phyloP scores from a whole-genome alignment of 2,888 invertebrate genomes.

The Orgyia antiqua region DNA sequence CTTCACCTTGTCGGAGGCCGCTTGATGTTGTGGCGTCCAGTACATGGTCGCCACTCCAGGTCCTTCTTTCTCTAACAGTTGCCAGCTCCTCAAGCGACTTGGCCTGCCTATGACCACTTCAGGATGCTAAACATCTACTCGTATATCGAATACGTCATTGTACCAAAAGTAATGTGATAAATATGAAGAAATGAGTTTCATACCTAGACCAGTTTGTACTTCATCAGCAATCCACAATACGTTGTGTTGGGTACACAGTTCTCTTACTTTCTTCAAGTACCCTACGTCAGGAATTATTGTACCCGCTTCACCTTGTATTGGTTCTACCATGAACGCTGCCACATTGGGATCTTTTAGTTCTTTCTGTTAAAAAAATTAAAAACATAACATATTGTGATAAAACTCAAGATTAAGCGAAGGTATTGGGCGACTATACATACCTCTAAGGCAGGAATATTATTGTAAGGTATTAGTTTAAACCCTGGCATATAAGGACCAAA shows the following conservation, averaged over 20 bases:
- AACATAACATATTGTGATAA: neutral
- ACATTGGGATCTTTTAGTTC: conserved; percentile 88
- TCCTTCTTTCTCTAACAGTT: no score
- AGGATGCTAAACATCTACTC: no score
- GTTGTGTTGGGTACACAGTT: conserved; percentile 92
- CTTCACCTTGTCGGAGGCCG: no score
- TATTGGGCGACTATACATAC: conserved; percentile 51
- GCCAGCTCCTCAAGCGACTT: no score
- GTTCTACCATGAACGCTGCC: conserved; percentile 98
- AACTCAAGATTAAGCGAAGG: no score
- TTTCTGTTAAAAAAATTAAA: conserved; percentile 35
- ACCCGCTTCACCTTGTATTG: conserved; percentile 98
- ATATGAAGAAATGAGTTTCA: no score
- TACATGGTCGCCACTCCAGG: no score
- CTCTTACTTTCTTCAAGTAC: conserved; percentile 88
- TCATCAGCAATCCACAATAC: conserved; percentile 97
- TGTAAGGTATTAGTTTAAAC: conserved; percentile 90
- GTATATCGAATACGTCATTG: no score
- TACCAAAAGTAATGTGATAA: no score
- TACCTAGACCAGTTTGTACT: conserved; percentile 93
- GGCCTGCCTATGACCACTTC: no score
- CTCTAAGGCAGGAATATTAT: conserved; percentile 89
- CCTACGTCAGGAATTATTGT: conserved; percentile 92
- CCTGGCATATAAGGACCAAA: conserved; percentile 98
- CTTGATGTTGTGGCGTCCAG: no score